Base-by-base conservation (phyloP, 1,140 invertebrate species). In the Oreohelix idahoensis region DNA sequence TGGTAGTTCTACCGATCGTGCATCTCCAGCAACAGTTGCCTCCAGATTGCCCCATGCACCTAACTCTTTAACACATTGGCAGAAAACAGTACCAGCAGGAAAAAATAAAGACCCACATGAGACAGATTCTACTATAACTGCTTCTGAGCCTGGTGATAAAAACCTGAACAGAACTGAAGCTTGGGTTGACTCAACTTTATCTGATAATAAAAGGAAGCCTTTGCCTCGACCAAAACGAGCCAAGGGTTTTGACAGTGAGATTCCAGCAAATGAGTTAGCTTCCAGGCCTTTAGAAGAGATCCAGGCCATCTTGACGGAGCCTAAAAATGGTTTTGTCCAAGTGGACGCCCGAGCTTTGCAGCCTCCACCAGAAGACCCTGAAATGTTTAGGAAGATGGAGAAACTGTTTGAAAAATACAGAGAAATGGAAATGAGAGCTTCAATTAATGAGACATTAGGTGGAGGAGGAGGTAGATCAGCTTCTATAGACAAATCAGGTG, bases 331-430 rank as follows among this genome's bases (percentile, higher is more conserved):
- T 15, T 39, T 89, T 23, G 82, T 77, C 26, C 75, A 83, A 0
- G 73, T 87, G 0, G 86, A 89, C 29, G 63, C 84, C 2, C 78
- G 76, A 17, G 66, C 69, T n/a, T 39, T 90, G 5, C 87, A 89
- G 38, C 88, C 90, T 15, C 89, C 89, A 1, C 88, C 90, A 13
- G 90, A 90, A 81, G 90, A 91, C 75, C 88, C 90, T 2, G 89
- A 89, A 86, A 87, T 88, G 86, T 91, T 87, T 74, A 84, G 84
- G 32, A 87, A 86, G 51, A 91, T 91, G 90, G 89, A 91, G 77
- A 84, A 86, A 83, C 70, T 91, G 35, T 91, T 91, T 82, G 84
- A 89, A 77, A 86, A 89, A 77, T 86, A 89, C 51, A 79, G 88
- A 29, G 87, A 89, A 77, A 89, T 88, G 80, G 90, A 91, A 80